Evolutionary conservation across 2,888 invertebrate species (phyloP), one percentile per base, ranked within the genome.

Genomic region (Chymomyza fuscimana): DNA sequence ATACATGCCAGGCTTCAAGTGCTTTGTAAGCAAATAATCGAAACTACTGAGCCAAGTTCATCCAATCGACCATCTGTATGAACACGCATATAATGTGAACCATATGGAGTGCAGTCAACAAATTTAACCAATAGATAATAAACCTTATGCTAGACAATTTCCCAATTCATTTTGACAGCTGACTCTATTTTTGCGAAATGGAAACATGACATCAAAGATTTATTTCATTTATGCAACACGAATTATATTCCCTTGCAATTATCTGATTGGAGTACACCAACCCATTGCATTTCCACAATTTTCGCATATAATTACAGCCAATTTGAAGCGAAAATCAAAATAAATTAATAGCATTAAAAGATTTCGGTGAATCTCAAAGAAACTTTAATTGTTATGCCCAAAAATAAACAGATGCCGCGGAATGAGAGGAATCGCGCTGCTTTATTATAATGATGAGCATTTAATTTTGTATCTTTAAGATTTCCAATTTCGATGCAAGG

Each of bases 331-430:
- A 75, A 73, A 79, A 70, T 72, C 69, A 71, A 74, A 85, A 79
- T 78, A 80, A 82, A 78, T 80, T 68, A 85, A 87, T 85, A 75
- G 67, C 70, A 85, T 84, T 80, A 74, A 79, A 74, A 80, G 75
- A 73, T 74, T 82, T 87, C 72, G 79, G 86, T 78, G 67, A 25
- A 67, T 67, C 69, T 79, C 68, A 80, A 84, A 67, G 62, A 51
- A 40, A 61, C 40, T 61, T 32, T n/a, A 59, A 66, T 66, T 60
- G 59, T 51, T 36, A 66, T 52, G 25, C 36, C 12, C 5, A 40
- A 16, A 52, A 52, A 50, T 32, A 60, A 12, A 64, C 54, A 54
- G 25, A 15, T 63, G 58, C 54, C 58, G 32, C 36, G 19, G 22
- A 63, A 12, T 29, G 32, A 10, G 40, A 4, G 40, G 40, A 46